Evolutionary conservation across 2,113 vertebrate genomes (phyloP).

Genomic region (mouse (Mus musculus)): GRCm39 chr2:172040001-172040500

Average conservation of each 20-base stretch:
- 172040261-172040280: fast-evolving
- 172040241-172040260: not conserved
- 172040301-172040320: fast-evolving
- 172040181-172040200: not conserved
- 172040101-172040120: not conserved
- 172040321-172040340: fast-evolving
- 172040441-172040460: not conserved
- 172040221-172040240: not conserved
- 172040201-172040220: not conserved
- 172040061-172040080: not conserved
- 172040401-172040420: too few relatives aligned
- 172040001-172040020: not conserved
- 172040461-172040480: not conserved
- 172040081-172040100: not conserved
- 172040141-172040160: not conserved
- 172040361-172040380: not conserved
- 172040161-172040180: not conserved
- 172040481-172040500: not conserved
- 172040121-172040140: not conserved
- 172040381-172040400: not conserved
- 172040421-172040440: fast-evolving
- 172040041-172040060: not conserved
- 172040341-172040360: fast-evolving
- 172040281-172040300: fast-evolving
- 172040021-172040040: not conserved